phyloP scores from a whole-genome alignment of 2,797 vertebrate genomes.

The Phaenicophaeus curvirostris region DNA sequence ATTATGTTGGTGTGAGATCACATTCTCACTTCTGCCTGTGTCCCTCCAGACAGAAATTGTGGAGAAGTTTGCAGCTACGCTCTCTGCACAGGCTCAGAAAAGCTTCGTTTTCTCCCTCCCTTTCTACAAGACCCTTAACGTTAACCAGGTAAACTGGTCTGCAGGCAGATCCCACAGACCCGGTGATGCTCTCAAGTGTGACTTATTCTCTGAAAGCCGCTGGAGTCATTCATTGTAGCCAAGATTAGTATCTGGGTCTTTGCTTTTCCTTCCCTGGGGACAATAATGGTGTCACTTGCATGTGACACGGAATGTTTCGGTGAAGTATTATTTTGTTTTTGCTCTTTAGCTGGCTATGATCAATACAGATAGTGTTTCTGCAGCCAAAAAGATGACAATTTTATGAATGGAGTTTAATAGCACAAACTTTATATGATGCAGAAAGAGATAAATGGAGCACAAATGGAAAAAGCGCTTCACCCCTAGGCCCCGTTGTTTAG shows the following conservation, averaged over 20 bases:
- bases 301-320: neutral
- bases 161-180: fast-evolving
- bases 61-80: neutral
- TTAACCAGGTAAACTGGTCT: neutral
- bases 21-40: neutral
- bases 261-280: neutral
- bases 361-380: neutral
- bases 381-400: neutral
- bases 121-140: neutral
- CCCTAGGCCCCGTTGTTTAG: constrained; percentile 58
- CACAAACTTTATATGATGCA: constrained; percentile 31
- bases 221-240: neutral
- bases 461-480: constrained; percentile 55
- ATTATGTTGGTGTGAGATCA: fast-evolving
- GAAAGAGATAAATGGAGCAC: constrained; percentile 60
- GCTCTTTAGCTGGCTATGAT: neutral
- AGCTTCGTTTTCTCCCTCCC: neutral
- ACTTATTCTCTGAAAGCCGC: neutral
- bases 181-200: neutral
- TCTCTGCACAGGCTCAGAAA: neutral
- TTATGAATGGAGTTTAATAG: constrained; percentile 45
- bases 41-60: neutral
- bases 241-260: neutral
- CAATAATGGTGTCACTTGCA: neutral
- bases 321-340: neutral